Evolutionary conservation across 2,797 vertebrate species (phyloP).

Genomic region (Ctenopoma kingsleyae): DNA sequence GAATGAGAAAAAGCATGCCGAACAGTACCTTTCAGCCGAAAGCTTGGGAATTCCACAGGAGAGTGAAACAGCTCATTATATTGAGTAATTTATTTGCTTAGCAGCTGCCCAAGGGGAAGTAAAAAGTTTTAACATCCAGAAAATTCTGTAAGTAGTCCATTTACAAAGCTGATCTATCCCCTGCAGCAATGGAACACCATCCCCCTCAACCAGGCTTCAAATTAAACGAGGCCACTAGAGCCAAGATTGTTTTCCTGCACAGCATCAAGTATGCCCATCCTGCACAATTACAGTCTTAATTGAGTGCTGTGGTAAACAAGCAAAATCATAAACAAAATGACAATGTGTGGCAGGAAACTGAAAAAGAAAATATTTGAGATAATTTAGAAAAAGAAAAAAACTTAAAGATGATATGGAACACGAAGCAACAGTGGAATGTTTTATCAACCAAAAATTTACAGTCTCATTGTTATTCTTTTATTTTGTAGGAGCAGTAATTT

Average conservation of each 20-base stretch:
- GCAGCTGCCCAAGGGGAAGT: constrained; percentile 64
- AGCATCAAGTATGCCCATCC: constrained; percentile 54
- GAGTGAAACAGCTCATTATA: constrained; percentile 76
- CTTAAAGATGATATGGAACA: neutral
- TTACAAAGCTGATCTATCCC: constrained; percentile 78
- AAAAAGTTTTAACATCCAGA: constrained; percentile 80
- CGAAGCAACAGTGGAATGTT: neutral
- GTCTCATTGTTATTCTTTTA: neutral
- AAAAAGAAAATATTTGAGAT: too few species aligned
- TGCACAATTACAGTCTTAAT: constrained; percentile 53
- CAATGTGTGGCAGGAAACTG: constrained; percentile 4
- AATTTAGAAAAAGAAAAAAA: neutral
- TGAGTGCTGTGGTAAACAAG: constrained; percentile 39
- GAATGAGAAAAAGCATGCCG: constrained; percentile 58
- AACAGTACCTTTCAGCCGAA: constrained; percentile 68
- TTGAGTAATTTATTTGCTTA: constrained; percentile 81
- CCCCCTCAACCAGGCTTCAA: constrained; percentile 55
- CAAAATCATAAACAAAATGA: constrained; percentile 18
- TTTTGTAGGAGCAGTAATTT: neutral
- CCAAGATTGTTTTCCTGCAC: constrained; percentile 63
- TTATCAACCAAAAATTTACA: neutral
- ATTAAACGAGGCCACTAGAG: constrained; percentile 68
- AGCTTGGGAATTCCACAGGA: constrained; percentile 67
- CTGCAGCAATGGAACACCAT: constrained; percentile 61
- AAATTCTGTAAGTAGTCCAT: constrained; percentile 79